Evolutionary conservation across 2,888 invertebrate genomes (phyloP), one percentile per base, ranked within the genome.

Genomic region (Mimumesa dahlbomi): DNA sequence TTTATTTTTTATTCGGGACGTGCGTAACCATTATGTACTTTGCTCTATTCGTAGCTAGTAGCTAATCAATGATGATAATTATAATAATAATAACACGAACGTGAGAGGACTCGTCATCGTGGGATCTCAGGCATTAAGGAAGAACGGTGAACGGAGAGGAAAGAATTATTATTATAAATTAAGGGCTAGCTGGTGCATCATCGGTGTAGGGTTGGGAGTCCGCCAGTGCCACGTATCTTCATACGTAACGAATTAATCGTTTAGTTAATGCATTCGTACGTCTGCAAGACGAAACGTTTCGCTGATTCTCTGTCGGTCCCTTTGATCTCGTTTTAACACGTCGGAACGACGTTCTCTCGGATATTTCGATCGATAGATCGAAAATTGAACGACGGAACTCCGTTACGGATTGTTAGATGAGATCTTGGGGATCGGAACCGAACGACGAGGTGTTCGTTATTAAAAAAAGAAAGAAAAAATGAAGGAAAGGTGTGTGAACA

Each of bases 281-380:
- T 84, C 80, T 75, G 87, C 87, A 88, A 85, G 87, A 87, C 81
- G 84, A 85, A 82, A 83, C 77, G 84, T 87, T 77, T 43, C 56
- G 53, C 22, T 7, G 25, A 1, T 1, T 2, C 11, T 19, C 38
- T n/a, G 6, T n/a, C 19, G 31, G 14, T 19, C 43, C n/a, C 31
- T 16, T 11, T 16, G 36, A 7, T 38, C 2, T 21, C 25, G 9
- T 19, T 45, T 31, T 14, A n/a, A n/a, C n/a, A 29, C 31, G 9
- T 14, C n/a, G 5, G 31, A 21, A 22, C n/a, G 25, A 11, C n/a
- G 13, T 31, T 11, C n/a, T 6, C 19, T 11, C 18, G 43, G 42
- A 19, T 7, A n/a, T 0, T 14, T 54, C 14, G 19, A 21, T 31
- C 11, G 21, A 11, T 2, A 11, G 13, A 2, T 19, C 21, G 13